Evolutionary conservation across 2,888 invertebrate species (phyloP), one percentile per base, ranked within the genome.

Genomic region (Sarcophaga rosellei): DNA sequence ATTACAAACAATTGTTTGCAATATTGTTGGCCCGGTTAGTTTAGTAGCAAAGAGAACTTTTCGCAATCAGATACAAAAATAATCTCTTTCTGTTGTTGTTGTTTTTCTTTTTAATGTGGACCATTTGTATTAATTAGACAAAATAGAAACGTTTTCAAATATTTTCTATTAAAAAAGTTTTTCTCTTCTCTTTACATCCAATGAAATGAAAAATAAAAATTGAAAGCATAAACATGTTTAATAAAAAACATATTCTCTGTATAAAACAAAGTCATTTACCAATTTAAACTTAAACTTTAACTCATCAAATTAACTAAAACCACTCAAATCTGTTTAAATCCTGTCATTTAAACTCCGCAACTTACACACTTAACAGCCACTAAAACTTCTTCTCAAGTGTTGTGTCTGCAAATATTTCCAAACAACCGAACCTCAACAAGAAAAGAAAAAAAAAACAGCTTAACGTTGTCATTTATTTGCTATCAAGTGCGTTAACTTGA

Each of bases 91-190:
- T 35, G 35, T 35, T 35, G 10, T 35, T 35, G 35, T 83, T 86
- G 83, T 83, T 83, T n/a, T n/a, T n/a, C 74, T 85, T 83, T 74
- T 85, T 85, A 80, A 83, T 87, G 85, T 87, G 76, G 76, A 87
- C 88, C 88, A 88, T 88, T 88, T 88, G 88, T 88, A 88, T 88
- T 88, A 88, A 88, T 88, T 88, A 88, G 88, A 83, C 86, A 86
- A 85, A 81, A 88, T 85, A 75, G 62, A 86, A 75, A 72, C 69
- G 68, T 53, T 62, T 62, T 66, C 25, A n/a, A 45, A 12, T 12
- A 65, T n/a, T 44, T 21, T 15, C 44, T 53, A 53, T 53, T 53
- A 69, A 47, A 78, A 81, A 80, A 62, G 61, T 84, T 73, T 6
- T 70, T 15, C 4, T 1, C 10, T 70, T 15, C 4, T 1, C 10